Evolutionary conservation across 1,140 invertebrate genomes (phyloP), one percentile per base, ranked within the genome.

Genomic region (Nomia melanderi): DNA sequence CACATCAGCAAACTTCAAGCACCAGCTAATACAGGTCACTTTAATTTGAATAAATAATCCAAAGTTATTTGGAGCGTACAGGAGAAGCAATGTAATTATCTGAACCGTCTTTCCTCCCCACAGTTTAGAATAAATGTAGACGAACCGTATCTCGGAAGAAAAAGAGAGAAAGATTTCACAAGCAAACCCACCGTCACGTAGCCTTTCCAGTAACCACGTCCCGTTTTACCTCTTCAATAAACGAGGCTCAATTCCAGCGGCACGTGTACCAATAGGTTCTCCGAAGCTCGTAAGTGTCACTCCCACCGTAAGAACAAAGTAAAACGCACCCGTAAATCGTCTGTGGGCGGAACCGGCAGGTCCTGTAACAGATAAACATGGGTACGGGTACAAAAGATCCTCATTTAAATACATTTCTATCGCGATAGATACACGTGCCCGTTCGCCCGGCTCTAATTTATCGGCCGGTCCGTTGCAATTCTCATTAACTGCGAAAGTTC

Each of bases 401-500:
- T 72, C 57, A 44, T 72, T 70, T 70, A 33, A 71, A 77, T 77
- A 14, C 47, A 72, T 77, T 77, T 72, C 67, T 53, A 56, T 62
- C 27, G 20, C 53, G 56, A 31, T 39, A 9, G 31, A 36, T 31
- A 72, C 47, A 29, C 36, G 44, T 59, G 17, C 23, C 25, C 1
- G 64, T 57, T 39, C 29, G 20, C 31, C 41, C 25, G 20, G 17
- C 54, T 27, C 20, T 62, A 54, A 70, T 77, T 77, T 63, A 72
- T 70, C 14, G 67, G 47, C 27, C n/a, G n/a, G 31, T 11, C 14
- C 47, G 44, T 50, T 54, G 41, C 47, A 57, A 63, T 77, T 44
- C 67, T 54, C 67, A 44, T 77, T 77, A 71, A 76, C 53, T 56
- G 39, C 5, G 36, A 76, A 76, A 76, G 29, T 76, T 76, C 73